Base-by-base conservation (phyloP, 2,113 vertebrate genomes). In the Empidonax alnorum region DNA sequence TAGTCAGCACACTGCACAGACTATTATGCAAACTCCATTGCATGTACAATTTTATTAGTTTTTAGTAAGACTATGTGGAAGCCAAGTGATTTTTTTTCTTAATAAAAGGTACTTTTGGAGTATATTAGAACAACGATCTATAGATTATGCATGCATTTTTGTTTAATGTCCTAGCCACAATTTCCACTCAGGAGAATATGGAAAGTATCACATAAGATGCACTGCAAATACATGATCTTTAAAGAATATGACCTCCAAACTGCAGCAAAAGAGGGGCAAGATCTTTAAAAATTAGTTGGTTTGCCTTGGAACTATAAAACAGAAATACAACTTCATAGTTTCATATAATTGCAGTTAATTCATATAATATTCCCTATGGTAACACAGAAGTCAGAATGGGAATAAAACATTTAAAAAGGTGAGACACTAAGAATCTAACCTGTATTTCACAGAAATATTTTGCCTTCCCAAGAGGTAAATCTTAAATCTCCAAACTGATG, bases 401-500 rank as follows among this genome's bases (percentile, higher is more conserved):
- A 92, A 77, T 27, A 76, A 86, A 93, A 50, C 19, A 37, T 73
- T 86, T 62, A 0, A 76, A 93, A 96, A 97, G 39, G 9, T 80
- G 72, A 84, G 47, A 49, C 79, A 46, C 31, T 82, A 50, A 79
- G 10, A 14, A 86, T 37, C 62, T 61, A 87, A 93, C 33, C 85
- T 66, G 39, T 63, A 69, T 86, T 94, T 88, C n/a, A 56, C 69
- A 33, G 78, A 90, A 81, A 94, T 82, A 84, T 66, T 75, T 92
- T 95, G 49, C n/a, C n/a, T 92, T 92, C 71, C 66, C 19, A 52
- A 90, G 75, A 83, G 79, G 41, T 89, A 77, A 95, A 52, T 92
- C 93, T 96, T 96, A 96, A 95, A 85, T 90, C 79, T 93, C 28
- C 46, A 65, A 93, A 91, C 73, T 49, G 91, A 79, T 79, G 66